Percentiles rank a stretch among this genome's conserved stretches.
phyloP scores from a whole-genome alignment of 1,140 invertebrate species.

The Sinonovacula constricta region DNA sequence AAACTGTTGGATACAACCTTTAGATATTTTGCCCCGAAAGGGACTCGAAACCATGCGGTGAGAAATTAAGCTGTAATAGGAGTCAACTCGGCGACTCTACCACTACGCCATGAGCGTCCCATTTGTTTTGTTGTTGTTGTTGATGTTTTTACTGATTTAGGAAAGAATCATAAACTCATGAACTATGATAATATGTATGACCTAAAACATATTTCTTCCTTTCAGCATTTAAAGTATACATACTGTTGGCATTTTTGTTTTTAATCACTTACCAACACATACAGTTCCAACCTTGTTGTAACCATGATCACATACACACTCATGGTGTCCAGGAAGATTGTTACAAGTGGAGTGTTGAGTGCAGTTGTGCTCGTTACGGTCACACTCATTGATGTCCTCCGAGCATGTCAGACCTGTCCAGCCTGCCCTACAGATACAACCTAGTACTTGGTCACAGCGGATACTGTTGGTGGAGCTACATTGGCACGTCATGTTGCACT shows the following conservation, averaged over 20 bases:
- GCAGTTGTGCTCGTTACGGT: neutral
- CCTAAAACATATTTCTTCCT: neutral
- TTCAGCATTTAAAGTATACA: neutral
- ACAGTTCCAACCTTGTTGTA: neutral
- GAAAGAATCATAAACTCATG: neutral
- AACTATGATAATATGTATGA: neutral
- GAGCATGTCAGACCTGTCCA: slow-evolving; percentile 12
- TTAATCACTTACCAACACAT: neutral
- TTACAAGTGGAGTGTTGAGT: neutral
- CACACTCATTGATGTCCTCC: slow-evolving; percentile 29
- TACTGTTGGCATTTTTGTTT: no score
- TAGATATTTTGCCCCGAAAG: no score
- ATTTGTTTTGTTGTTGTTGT: neutral
- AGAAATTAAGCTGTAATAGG: no score
- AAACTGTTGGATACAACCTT: no score
- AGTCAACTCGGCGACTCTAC: no score
- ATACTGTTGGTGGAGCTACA: slow-evolving; percentile 13
- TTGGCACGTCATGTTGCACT: slow-evolving; percentile 23
- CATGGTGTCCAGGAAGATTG: neutral
- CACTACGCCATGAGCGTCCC: no score
- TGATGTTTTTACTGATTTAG: neutral
- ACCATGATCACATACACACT: neutral
- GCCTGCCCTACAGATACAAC: slow-evolving; percentile 33
- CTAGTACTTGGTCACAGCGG: slow-evolving; percentile 13
- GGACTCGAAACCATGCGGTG: no score